These are phyloP conservation scores for Actinemys pallida DNA, from an alignment of 2,113 vertebrate genomes.

Conservation along the genomic window DNA sequence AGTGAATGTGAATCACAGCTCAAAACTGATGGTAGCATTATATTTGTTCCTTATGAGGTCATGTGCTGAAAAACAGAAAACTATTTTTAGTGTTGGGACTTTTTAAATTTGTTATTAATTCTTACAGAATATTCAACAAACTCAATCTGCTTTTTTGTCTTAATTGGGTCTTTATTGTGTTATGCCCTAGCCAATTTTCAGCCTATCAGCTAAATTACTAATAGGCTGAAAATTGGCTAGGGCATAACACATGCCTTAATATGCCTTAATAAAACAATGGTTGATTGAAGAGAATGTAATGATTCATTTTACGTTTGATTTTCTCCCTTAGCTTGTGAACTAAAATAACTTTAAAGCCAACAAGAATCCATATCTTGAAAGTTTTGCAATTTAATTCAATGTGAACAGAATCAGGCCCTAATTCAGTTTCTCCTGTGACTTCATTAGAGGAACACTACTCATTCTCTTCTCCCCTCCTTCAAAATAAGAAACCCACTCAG, in stretches of 20 bases:
- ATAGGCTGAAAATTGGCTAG: too few species aligned
- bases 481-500: rapidly evolving
- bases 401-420: neutral
- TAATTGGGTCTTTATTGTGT: constrained; percentile 32
- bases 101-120: constrained; percentile 39
- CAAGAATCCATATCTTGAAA: neutral
- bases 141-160: constrained; percentile 43
- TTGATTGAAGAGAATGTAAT: constrained; percentile 15
- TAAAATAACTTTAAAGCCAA: neutral
- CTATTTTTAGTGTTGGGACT: constrained; percentile 5
- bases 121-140: constrained; percentile 33
- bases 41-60: neutral
- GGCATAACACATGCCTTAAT: too few species aligned
- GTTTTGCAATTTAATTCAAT: neutral
- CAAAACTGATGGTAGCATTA: neutral
- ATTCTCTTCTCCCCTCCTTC: neutral
- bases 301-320: constrained; percentile 31
- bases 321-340: neutral
- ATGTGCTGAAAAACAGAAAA: constrained; percentile 13
- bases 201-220: neutral
- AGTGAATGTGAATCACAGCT: neutral
- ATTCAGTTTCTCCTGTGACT: neutral
- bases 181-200: too few species aligned
- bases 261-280: constrained; percentile 6
- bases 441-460: neutral